A percentile compares a stretch with the other conserved stretches of the same genome.
These are phyloP conservation scores for Pseudoatta argentina DNA, from an alignment of 1,140 invertebrate genomes.

Conservation along the genomic window DNA sequence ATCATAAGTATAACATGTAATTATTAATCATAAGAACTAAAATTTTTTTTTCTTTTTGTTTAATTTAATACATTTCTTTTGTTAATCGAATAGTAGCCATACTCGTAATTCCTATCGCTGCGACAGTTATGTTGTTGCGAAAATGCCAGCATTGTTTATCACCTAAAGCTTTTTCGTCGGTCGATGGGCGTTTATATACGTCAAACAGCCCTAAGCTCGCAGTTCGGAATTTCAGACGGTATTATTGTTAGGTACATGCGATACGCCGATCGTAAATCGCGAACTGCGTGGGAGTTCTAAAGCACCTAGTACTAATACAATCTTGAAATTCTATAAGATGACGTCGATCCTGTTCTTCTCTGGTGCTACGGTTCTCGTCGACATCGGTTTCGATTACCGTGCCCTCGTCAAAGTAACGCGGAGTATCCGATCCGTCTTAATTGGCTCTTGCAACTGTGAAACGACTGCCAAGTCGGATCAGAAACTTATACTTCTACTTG, in stretches of 20 bases:
- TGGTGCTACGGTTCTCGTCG: background rate
- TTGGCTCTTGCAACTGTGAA: conserved; percentile 34
- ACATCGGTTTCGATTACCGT: conserved; percentile 62
- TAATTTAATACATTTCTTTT: no score
- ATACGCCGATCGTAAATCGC: conserved; percentile 47
- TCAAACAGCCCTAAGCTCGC: background rate
- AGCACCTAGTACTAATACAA: conserved; percentile 36
- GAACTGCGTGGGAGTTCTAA: conserved; percentile 21
- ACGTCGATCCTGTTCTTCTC: conserved; percentile 27
- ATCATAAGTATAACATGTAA: no score
- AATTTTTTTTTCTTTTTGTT: no score
- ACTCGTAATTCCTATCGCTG: no score
- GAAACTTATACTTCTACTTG: background rate
- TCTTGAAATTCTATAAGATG: conserved; percentile 45
- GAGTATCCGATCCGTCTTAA: conserved; percentile 53
- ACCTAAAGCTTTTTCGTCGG: background rate
- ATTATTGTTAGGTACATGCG: conserved; percentile 20
- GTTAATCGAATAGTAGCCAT: no score
- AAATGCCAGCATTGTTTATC: background rate
- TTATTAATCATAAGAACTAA: no score
- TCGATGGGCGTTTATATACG: conserved; percentile 21
- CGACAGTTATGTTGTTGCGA: background rate
- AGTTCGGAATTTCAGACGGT: conserved; percentile 7
- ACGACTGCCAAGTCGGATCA: conserved; percentile 7
- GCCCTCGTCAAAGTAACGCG: conserved; percentile 63